phyloP scores from a whole-genome alignment of 2,888 invertebrate genomes.

The Drosophila borborema region DNA sequence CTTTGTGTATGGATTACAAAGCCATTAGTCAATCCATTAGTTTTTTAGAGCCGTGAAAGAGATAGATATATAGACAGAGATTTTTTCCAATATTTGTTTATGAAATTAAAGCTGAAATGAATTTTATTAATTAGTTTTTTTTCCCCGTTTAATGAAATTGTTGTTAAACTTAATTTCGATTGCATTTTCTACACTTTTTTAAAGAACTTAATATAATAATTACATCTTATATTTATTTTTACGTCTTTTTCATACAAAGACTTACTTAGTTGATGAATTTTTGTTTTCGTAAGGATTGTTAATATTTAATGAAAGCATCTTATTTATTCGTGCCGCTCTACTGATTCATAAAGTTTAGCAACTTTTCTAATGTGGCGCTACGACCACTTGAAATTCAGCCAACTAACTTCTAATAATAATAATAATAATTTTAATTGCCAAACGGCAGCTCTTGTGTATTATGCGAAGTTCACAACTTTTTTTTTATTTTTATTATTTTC shows the following conservation, averaged over 20 bases:
- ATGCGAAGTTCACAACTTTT: conserved; percentile 25
- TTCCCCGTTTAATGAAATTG: no score
- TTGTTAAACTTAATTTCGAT: no score
- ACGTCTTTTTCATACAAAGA: not conserved
- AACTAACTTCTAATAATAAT: conserved; percentile 75
- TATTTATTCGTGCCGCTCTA: conserved; percentile 55
- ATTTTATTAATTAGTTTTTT: no score
- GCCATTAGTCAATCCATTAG: no score
- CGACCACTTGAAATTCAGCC: conserved; percentile 66
- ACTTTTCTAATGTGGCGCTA: conserved; percentile 70
- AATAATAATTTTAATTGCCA: conserved; percentile 76
- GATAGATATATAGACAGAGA: no score
- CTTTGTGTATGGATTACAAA: no score
- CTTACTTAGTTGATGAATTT: not conserved
- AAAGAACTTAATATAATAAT: no score
- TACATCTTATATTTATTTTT: no score
- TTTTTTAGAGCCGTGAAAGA: no score
- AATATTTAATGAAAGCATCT: conserved; percentile 35
- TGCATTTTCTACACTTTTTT: no score
- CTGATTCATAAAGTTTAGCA: conserved; percentile 53
- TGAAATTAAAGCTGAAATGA: not conserved
- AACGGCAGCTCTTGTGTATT: conserved; percentile 62
- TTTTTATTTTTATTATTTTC: not conserved
- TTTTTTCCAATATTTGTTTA: not conserved
- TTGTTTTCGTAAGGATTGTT: not conserved